These are phyloP conservation scores for Onychomys arenicola DNA, from an alignment of 2,797 vertebrate genomes.

Conservation along the genomic window DNA sequence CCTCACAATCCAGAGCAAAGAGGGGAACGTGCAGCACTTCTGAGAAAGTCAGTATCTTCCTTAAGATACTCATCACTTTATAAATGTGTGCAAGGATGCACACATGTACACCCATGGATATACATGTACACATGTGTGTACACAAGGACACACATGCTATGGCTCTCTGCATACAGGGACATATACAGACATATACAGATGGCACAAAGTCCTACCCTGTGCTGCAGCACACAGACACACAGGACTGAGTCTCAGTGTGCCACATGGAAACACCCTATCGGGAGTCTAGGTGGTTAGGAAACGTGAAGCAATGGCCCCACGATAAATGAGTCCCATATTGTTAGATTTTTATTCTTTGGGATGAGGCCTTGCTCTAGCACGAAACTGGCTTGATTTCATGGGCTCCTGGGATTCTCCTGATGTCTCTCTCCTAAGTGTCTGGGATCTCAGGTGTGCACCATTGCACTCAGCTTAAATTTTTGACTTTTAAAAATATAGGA, in stretches of 20 bases:
- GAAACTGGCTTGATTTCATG: neutral
- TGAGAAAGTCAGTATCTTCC: neutral
- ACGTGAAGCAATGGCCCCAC: neutral
- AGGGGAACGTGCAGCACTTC: neutral
- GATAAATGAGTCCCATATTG: neutral
- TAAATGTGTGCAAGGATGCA: conserved; percentile 51
- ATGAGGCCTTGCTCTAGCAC: neutral
- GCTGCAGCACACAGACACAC: neutral
- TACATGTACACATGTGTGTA: conserved; percentile 31
- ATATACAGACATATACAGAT: neutral
- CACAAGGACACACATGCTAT: neutral
- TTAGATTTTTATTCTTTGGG: neutral
- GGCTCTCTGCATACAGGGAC: conserved; percentile 26
- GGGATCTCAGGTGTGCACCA: neutral
- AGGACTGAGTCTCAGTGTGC: neutral
- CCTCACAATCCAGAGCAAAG: neutral
- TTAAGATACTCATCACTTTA: neutral
- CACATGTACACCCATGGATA: neutral
- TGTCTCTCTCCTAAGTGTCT: neutral
- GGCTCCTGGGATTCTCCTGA: neutral
- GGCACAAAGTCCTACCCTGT: neutral
- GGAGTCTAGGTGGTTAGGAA: neutral
- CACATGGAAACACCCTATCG: neutral
- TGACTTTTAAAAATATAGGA: conserved; percentile 6
- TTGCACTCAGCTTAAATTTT: neutral